Evolutionary conservation across 2,113 vertebrate species (phyloP), one percentile per base, ranked within the genome.

Genomic region (Nanorana parkeri): DNA sequence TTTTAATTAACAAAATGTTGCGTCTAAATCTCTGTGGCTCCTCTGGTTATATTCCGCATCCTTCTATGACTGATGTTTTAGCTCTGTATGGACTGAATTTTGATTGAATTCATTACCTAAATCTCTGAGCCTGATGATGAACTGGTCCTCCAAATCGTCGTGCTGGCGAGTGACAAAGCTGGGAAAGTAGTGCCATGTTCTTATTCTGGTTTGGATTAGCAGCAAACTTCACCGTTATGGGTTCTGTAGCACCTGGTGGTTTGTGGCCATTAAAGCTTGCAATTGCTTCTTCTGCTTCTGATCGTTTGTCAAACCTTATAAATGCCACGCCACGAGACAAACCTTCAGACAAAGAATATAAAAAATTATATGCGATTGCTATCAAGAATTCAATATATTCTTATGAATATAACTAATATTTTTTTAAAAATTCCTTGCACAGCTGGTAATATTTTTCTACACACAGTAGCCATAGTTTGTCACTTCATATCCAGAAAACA

Each of bases 171-270:
- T 99, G 97, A 91, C 97, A 98, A 68, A 99, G 91, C 91, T 98
- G 97, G 17, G 97, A 96, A 85, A 98, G 94, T 87, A 99, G 88
- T 29, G 96, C 97, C 65, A 97, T 93, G 82, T 96, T 98, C 93
- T 98, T 99, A 87, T 94, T 95, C 93, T 99, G 97, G 91, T 99
- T 99, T 56, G 97, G 97, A 84, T 97, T 99, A 88, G 96, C 97
- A 2, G 97, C 97, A 69, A 98, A 99, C 85, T 99, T 99, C 85
- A 99, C 97, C 21, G 96, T 98, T 88, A 99, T 97, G 52, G 96
- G 96, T 86, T 99, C 97, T 0, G 95, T 87, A 74, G 95, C 95
- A 72, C 96, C 96, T 5, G 97, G 95, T 63, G 97, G 97, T 87
- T 96, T 99, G 89, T 99, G 96, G 77, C 97, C 97, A 78, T 99